Evolutionary conservation across 2,113 vertebrate genomes (phyloP), one percentile per base, ranked within the genome.

Genomic region (Stegostoma tigrinum): DNA sequence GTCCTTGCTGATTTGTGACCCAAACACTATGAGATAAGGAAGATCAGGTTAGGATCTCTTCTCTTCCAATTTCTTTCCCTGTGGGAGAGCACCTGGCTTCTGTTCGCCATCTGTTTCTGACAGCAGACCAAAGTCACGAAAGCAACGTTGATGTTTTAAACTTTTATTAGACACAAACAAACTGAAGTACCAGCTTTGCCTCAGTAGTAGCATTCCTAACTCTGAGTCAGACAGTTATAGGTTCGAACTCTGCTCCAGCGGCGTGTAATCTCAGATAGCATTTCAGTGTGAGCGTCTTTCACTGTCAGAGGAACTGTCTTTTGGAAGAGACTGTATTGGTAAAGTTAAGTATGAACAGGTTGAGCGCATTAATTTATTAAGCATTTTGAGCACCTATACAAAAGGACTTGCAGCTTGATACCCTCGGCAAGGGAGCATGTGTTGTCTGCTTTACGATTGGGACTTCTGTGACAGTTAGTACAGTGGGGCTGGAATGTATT

Each of bases 21-120:
- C 89, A n/a, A 66, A 3, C 17, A 30, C 30, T 6, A 66, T 34
- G 86, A 64, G 89, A 64, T 64, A 23, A 5, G 61, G n/a, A 91
- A 91, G 89, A 66, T 91, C 89, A 91, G 89, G 30, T 34, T 66
- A 21, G n/a, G 87, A 61, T 61, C 52, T 61, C 27, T 66, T 91
- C 55, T 64, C 61, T 38, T 91, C 30, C 61, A 64, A 91, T 91
- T 91, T 64, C 87, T 91, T 17, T 91, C 89, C 89, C 89, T n/a
- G 55, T 38, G 89, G 89, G 89, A 4, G 64, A 91, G 89, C 34
- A 91, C 55, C 55, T 91, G 61, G 34, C 86, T 64, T 91, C 89
- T 91, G 55, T 5, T 38, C 61, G 23, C 89, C 87, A 91, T 91
- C 89, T 91, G 55, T 17, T 91, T 91, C 89, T 8, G 30, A 66